Evolutionary conservation across 2,113 vertebrate genomes (phyloP).

Genomic region (Chlamydotis undulata): DNA sequence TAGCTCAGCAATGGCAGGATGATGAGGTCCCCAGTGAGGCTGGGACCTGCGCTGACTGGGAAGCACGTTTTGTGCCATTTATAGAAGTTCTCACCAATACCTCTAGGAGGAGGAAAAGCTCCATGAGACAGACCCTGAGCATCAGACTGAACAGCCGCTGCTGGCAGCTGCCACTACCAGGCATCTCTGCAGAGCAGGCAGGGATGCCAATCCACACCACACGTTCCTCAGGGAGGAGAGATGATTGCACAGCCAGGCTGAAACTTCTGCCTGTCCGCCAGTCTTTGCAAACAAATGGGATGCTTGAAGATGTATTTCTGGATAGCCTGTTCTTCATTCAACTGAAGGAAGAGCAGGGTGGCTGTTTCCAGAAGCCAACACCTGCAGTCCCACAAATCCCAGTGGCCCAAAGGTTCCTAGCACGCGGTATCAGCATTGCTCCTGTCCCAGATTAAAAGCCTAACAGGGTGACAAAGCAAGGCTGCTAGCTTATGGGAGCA

Average conservation of each 20-base stretch:
- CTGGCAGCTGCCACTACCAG: fast-evolving
- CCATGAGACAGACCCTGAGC: background rate
- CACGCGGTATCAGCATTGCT: background rate
- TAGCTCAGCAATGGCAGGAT: background rate
- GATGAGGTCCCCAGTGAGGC: too few species aligned
- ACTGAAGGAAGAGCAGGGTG: background rate
- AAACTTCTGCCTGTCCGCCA: background rate
- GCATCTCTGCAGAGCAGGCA: background rate
- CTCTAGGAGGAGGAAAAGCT: conserved; percentile 66
- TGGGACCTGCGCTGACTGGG: background rate
- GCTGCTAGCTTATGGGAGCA: background rate
- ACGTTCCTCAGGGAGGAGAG: background rate
- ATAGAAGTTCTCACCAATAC: conserved; percentile 22
- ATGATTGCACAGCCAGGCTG: background rate
- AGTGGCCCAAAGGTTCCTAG: background rate
- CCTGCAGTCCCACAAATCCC: background rate
- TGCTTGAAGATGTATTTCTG: background rate
- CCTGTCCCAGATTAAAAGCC: background rate
- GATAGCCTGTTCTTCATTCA: background rate
- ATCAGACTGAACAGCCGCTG: background rate
- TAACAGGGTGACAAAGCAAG: background rate
- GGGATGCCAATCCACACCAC: fast-evolving
- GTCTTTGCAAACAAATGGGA: background rate
- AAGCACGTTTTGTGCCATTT: background rate
- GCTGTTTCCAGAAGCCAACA: background rate